Base-by-base conservation (phyloP, 2,888 invertebrate genomes). In the Drosophila neoperkinsi region DNA sequence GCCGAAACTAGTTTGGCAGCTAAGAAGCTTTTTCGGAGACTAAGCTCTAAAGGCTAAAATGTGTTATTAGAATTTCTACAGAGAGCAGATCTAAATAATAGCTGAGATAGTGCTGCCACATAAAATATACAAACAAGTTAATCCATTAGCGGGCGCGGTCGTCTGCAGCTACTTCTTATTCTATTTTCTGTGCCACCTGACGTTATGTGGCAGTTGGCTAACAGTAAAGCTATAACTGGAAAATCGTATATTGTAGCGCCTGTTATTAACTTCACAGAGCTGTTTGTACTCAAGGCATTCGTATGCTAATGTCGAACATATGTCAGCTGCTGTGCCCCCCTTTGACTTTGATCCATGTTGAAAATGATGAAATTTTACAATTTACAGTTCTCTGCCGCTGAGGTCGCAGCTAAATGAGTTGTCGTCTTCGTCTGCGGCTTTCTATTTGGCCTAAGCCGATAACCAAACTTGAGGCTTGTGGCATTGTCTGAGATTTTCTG, bases 61-160 rank as follows among this genome's bases (percentile, higher is more conserved):
- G 59, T 77, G 68, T 43, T 65, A 79, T 77, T 72, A 78, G 77
- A 72, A 65, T 68, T 72, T 77, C 62, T 64, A 49, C 62, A 50
- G 46, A 51, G 67, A 64, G 36, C 33, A 49, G 36, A 63, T 66
- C 79, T 67, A 74, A 88, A 82, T 88, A 84, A 82, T 90, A 71
- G 80, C 65, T 67, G 34, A 56, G 52, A 41, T 52, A 18, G 65
- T 41, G 64, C 52, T 74, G 46, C 60, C 80, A 70, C 82, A 86
- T 87, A 84, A 90, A 86, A 77, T 76, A 68, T 57, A 72, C 58
- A 87, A 87, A 87, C 87, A 87, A 90, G 90, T 87, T 90, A 90
- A 87, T 87, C 90, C 87, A 87, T 87, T 87, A 90, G 89, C 71
- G 74, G 71, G 78, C 77, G 79, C 73, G 74, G 80, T 68, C 61